Conservation (phyloP, 1,140 invertebrate genomes). For the Panulirus ornatus region DNA sequence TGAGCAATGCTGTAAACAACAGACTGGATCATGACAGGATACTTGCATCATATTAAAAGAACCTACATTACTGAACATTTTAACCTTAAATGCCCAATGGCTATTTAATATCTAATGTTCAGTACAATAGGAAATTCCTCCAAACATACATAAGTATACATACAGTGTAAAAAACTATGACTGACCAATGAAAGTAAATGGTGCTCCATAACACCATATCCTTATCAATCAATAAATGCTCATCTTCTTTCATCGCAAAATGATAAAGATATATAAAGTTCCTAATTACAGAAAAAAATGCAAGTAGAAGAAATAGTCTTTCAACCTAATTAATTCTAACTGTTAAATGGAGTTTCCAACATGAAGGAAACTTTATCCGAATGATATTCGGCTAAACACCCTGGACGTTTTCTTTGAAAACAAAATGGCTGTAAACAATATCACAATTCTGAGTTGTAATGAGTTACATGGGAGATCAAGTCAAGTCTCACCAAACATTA, state of each 20-base stretch:
- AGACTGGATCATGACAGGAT: background rate
- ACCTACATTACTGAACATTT: background rate
- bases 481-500: background rate
- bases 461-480: background rate
- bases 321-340: too few species aligned
- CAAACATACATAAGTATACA: background rate
- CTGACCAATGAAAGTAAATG: background rate
- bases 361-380: background rate
- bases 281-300: too few species aligned
- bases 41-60: background rate
- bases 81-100: conserved; percentile 4
- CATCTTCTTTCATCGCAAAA: background rate
- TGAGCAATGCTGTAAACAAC: background rate
- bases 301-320: too few species aligned
- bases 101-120: background rate
- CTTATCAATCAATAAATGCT: conserved; percentile 3
- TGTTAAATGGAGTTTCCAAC: too few species aligned
- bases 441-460: background rate
- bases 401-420: conserved; percentile 19
- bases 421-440: conserved; percentile 2
- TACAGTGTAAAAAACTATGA: background rate
- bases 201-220: background rate
- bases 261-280: background rate
- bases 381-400: conserved; percentile 4
- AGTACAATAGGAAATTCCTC: background rate